A percentile compares a stretch with the other conserved stretches of the same genome.
These are phyloP conservation scores for Acanthurus lineatus DNA, from an alignment of 2,797 vertebrate genomes.

Conservation along the genomic window DNA sequence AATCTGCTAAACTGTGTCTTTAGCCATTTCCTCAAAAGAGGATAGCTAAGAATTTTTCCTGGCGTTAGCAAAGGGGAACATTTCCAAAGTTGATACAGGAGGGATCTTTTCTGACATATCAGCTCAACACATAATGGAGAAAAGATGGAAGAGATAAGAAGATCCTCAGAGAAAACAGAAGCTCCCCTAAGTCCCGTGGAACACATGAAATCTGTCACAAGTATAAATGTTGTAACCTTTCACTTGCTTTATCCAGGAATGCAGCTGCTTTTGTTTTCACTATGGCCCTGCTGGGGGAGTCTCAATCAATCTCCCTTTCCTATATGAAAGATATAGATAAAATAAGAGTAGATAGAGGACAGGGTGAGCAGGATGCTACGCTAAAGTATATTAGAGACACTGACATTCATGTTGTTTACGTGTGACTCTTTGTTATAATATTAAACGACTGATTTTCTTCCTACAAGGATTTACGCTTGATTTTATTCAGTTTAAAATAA, in stretches of 20 bases:
- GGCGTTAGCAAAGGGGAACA: slow-evolving; percentile 24
- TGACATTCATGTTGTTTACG: neutral
- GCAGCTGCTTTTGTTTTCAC: slow-evolving; percentile 21
- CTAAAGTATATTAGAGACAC: neutral
- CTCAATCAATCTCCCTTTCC: slow-evolving; percentile 27
- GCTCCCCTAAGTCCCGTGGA: slow-evolving; percentile 15
- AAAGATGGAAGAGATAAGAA: slow-evolving; percentile 49
- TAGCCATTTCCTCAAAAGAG: slow-evolving; percentile 1
- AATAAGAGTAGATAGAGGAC: slow-evolving; percentile 3
- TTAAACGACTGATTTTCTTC: neutral
- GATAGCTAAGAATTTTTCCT: slow-evolving; percentile 9
- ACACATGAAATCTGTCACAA: slow-evolving; percentile 39
- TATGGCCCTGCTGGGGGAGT: neutral
- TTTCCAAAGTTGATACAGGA: slow-evolving; percentile 1
- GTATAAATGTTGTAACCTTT: slow-evolving; percentile 56
- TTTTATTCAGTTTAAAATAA: neutral
- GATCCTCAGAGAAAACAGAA: slow-evolving; percentile 40
- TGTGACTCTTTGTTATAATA: neutral
- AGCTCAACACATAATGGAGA: slow-evolving; percentile 37
- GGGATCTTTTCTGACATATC: slow-evolving; percentile 23
- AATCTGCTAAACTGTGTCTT: slow-evolving; percentile 29
- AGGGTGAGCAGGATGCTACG: neutral
- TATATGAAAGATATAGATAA: neutral
- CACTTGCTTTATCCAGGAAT: slow-evolving; percentile 27
- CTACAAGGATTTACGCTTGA: neutral